Base-by-base conservation (phyloP, 1,140 invertebrate genomes). In the Drosophila trapezifrons region DNA sequence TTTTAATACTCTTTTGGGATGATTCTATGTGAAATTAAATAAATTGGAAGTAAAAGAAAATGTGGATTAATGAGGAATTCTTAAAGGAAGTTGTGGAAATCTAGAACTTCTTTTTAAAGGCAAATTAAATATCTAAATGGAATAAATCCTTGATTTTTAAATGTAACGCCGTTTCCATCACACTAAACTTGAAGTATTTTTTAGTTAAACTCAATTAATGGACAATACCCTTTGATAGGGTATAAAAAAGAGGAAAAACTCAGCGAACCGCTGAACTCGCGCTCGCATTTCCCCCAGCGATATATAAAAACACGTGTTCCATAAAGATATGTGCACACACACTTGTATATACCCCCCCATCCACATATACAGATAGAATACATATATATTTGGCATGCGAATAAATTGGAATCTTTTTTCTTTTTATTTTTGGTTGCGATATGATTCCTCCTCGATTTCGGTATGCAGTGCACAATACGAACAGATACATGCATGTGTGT, bases 241-340 rank as follows among this genome's bases (percentile, higher is more conserved):
- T 54, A 54, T 20, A 60, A 56, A 66, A 38, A 49, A 29, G 17
- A 59, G 17, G 35, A 54, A 51, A 51, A 40, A 71, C 18, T 18
- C 67, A 54, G 25, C 9, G 27, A 51, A 42, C 42, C 75, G 56
- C 54, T 49, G 49, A 70, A 62, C 51, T 66, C 20, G 17, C 25
- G 27, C 35, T 37, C 56, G 55, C 46, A 60, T 62, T 73, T 73
- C 40, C 73, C 67, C n/a, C 35, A 45, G 42, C 52, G 64, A 78
- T 69, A 66, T 58, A 35, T 63, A 58, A 79, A 78, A 84, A 80
- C 81, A 85, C 80, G 80, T 83, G 80, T 79, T 84, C 81, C 59
- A 75, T 43, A 75, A 75, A 57, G 60, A 75, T 74, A 65, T 66
- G 54, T 46, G 63, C 73, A 42, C 54, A 58, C 46, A 45, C 37